Evolutionary conservation across 2,797 vertebrate species (phyloP).

Genomic region (Sebastes melanostomus): DNA sequence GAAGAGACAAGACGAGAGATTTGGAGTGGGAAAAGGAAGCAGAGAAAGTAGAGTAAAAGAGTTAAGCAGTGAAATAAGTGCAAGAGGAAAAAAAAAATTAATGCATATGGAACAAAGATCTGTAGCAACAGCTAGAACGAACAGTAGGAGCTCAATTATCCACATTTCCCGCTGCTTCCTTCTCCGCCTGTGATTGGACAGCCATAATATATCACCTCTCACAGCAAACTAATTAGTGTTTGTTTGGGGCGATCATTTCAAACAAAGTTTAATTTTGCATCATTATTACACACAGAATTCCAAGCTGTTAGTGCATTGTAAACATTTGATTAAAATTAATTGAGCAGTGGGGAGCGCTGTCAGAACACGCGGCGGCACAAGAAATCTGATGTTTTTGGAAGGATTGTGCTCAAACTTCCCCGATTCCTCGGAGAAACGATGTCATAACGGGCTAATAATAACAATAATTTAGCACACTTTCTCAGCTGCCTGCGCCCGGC

Average conservation of each 20-base stretch:
- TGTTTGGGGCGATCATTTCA: slow-evolving; percentile 66
- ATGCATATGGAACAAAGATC: slow-evolving; percentile 29
- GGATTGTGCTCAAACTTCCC: slow-evolving; percentile 46
- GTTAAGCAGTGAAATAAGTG: not conserved
- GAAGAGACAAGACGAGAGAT: not conserved
- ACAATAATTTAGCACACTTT: slow-evolving; percentile 57
- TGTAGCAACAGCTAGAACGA: slow-evolving; percentile 35
- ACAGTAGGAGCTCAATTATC: slow-evolving; percentile 73
- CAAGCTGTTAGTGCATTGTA: slow-evolving; percentile 71
- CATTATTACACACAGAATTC: slow-evolving; percentile 57
- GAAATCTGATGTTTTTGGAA: slow-evolving; percentile 46
- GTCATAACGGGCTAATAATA: slow-evolving; percentile 71
- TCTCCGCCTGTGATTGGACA: slow-evolving; percentile 66
- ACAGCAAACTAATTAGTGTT: slow-evolving; percentile 70
- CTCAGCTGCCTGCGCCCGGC: slow-evolving; percentile 16
- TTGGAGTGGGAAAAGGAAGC: not conserved
- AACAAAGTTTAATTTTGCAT: slow-evolving; percentile 64
- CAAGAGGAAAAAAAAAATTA: not conserved
- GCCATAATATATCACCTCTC: slow-evolving; percentile 54
- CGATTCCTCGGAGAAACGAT: slow-evolving; percentile 57
- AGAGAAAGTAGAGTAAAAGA: not conserved
- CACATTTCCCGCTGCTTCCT: slow-evolving; percentile 61
- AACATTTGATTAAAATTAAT: slow-evolving; percentile 79
- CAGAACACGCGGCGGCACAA: slow-evolving; percentile 38
- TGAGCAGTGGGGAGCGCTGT: slow-evolving; percentile 61